phyloP scores from a whole-genome alignment of 2,113 vertebrate species.

The Capricornis sumatraensis region DNA sequence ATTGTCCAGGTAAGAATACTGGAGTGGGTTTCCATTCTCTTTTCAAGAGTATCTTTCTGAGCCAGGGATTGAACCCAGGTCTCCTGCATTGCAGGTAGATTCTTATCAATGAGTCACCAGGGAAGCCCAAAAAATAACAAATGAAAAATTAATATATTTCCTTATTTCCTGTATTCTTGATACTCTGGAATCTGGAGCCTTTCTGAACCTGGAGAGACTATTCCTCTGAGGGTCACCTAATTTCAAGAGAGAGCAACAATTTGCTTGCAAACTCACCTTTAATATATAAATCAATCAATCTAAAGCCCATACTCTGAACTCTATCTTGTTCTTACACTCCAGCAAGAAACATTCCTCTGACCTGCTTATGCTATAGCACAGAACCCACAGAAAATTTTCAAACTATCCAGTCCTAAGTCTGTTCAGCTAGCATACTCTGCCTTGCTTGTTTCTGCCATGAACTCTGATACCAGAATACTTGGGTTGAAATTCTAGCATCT shows the following conservation, averaged over 20 bases:
- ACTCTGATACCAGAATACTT: neutral
- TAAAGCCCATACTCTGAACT: neutral
- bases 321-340: neutral
- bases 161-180: neutral
- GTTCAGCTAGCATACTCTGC: neutral
- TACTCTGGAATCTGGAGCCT: neutral
- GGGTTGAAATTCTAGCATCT: neutral
- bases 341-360: neutral
- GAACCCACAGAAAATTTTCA: neutral
- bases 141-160: neutral
- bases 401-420: neutral
- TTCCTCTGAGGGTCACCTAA: neutral
- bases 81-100: neutral
- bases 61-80: neutral
- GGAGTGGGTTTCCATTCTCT: neutral
- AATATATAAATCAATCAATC: neutral
- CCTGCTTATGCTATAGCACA: neutral
- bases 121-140: neutral
- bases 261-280: neutral
- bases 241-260: neutral
- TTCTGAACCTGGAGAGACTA: neutral
- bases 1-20: neutral
- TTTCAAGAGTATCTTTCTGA: neutral
- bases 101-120: neutral
- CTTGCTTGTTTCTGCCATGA: neutral